Base-by-base conservation (phyloP, 2,888 invertebrate species). In the Pandemis cinnamomeana region DNA sequence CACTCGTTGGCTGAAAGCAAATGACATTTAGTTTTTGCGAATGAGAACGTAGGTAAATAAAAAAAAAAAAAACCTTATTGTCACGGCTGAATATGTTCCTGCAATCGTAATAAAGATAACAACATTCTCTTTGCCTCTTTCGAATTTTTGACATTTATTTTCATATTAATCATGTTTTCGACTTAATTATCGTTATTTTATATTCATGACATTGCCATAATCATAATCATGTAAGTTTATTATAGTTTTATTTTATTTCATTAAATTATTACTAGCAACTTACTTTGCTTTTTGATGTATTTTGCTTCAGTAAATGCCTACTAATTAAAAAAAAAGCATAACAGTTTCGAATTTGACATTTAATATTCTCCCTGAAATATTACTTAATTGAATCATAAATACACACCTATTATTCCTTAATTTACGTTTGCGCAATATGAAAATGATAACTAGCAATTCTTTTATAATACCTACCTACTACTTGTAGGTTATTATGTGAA, bases 21-120 rank as follows among this genome's bases (percentile, higher is more conserved):
- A 69, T 69, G 69, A 64, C 69, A 58, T 64, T 67, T 72, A 69
- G 64, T 69, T 69, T 68, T 73, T 73, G 48, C 53, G 44, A 7
- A 6, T 36, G 7, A 42, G 10, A 11, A 10, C 58, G 27, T 58
- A 58, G n/a, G n/a, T n/a, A n/a, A n/a, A n/a, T n/a, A n/a, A n/a
- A n/a, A 27, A 2, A 36, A 55, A 15, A 55, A 55, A 53, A 51
- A 51, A 15, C n/a, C 6, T 51, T 6, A 13, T 51, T 6, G n/a
- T 51, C 13, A 8, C 44, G 51, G 13, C n/a, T 51, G 7, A 51
- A 6, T 51, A 51, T 20, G 8, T 20, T 48, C 13, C 48, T 48
- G 48, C 8, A 48, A 48, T 11, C 0, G 10, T 11, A 44, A 44
- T 10, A 10, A 13, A 48, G 13, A 7, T 15, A 15, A 55, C 15